These are phyloP conservation scores for Asobara japonica DNA, from an alignment of 1,140 invertebrate genomes.

Conservation along the genomic window DNA sequence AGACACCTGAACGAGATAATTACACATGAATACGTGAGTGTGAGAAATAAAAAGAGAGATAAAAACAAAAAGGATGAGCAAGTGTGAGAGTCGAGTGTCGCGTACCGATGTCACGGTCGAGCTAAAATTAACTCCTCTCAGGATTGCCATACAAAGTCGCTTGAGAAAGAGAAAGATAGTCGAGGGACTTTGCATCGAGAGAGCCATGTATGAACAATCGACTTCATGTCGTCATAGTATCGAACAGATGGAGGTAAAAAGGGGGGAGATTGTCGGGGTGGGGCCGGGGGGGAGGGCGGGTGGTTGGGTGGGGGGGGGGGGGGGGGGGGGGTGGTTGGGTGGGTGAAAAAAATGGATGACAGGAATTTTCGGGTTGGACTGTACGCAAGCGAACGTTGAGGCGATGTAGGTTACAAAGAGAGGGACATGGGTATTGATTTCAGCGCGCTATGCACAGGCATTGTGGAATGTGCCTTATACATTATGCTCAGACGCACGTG, in stretches of 20 bases:
- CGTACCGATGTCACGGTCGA: slow-evolving; percentile 55
- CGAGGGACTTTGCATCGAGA: not conserved
- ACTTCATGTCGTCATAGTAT: not conserved
- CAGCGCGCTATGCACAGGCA: slow-evolving; percentile 49
- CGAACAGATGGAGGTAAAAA: not conserved
- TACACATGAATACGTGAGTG: slow-evolving; percentile 22
- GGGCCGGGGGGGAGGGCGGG: not conserved
- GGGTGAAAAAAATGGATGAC: not conserved
- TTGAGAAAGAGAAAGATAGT: not conserved
- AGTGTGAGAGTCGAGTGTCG: slow-evolving; percentile 39
- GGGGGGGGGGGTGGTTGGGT: not conserved
- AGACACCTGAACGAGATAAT: slow-evolving; percentile 45
- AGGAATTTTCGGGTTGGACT: slow-evolving; percentile 39
- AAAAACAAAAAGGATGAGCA: slow-evolving; percentile 15
- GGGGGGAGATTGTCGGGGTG: not conserved
- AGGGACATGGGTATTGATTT: slow-evolving; percentile 63
- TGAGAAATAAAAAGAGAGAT: slow-evolving; percentile 26
- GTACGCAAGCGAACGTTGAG: slow-evolving; percentile 45
- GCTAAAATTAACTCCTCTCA: slow-evolving; percentile 54
- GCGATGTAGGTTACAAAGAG: slow-evolving; percentile 62
- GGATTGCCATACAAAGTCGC: slow-evolving; percentile 4
- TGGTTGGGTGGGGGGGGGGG: not conserved
- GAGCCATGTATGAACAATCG: not conserved
- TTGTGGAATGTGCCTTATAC: slow-evolving; percentile 62
- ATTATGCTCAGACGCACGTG: slow-evolving; percentile 42